A percentile compares a stretch with the other conserved stretches of the same genome.
phyloP scores from a whole-genome alignment of 2,888 invertebrate genomes.

The Cerastoderma edule region DNA sequence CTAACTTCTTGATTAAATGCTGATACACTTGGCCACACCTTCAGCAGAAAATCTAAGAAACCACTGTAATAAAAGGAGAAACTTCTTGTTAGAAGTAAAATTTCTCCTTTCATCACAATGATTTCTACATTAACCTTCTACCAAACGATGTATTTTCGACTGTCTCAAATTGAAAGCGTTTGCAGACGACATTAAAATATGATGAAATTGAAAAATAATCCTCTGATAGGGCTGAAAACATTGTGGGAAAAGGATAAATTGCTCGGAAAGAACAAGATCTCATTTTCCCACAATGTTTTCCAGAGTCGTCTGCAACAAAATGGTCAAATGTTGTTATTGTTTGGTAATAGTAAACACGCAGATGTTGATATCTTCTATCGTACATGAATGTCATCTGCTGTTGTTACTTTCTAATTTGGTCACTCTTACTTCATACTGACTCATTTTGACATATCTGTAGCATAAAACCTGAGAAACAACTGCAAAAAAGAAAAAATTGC shows the following conservation, averaged over 20 bases:
- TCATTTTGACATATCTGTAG: too few species aligned
- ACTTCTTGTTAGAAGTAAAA: neutral
- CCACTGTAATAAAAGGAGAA: neutral
- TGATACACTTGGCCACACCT: neutral
- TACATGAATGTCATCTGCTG: too few species aligned
- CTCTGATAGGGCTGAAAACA: conserved; percentile 5
- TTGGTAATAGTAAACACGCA: too few species aligned
- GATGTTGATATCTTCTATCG: too few species aligned
- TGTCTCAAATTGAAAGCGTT: neutral
- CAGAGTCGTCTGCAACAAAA: neutral
- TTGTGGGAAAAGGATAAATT: neutral
- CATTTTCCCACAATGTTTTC: conserved; percentile 9
- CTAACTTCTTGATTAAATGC: too few species aligned
- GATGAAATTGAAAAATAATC: too few species aligned
- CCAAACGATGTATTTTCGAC: neutral
- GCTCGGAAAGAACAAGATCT: neutral
- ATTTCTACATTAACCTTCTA: neutral
- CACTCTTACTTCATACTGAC: too few species aligned
- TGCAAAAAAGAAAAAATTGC: too few species aligned
- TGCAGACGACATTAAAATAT: neutral
- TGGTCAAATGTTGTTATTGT: neutral
- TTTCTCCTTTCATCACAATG: conserved; percentile 1
- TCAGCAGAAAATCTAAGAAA: neutral
- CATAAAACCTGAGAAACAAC: too few species aligned
- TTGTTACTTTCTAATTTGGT: too few species aligned